Percentiles rank a stretch among this genome's conserved stretches.
These are phyloP conservation scores for Pemphigus obesinymphae DNA, from an alignment of 1,140 invertebrate genomes.

Conservation along the genomic window DNA sequence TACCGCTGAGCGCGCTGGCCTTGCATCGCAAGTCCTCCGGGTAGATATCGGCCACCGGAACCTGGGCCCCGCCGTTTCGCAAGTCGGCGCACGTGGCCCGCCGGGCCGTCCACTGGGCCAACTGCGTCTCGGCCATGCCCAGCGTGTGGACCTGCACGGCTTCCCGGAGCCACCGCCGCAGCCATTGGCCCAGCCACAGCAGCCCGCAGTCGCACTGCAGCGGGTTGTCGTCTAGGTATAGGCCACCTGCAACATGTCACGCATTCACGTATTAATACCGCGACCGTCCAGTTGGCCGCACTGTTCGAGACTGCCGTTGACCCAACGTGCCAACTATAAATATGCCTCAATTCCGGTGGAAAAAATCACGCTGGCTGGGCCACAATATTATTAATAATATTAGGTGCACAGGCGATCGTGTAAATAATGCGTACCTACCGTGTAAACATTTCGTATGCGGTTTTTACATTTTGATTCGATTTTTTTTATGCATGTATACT, in stretches of 20 bases:
- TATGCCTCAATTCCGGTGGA: too few relatives aligned
- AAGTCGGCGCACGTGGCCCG: slow-evolving; percentile 64
- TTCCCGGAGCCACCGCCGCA: slow-evolving; percentile 75
- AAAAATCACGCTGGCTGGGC: too few relatives aligned
- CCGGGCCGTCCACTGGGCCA: slow-evolving; percentile 53
- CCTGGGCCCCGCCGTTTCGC: slow-evolving; percentile 56
- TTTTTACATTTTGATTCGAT: too few relatives aligned
- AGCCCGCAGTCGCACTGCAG: slow-evolving; percentile 80
- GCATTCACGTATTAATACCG: too few relatives aligned
- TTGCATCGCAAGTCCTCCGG: slow-evolving; percentile 71
- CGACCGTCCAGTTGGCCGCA: too few relatives aligned
- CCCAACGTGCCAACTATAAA: too few relatives aligned
- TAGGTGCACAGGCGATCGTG: too few relatives aligned
- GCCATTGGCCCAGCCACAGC: slow-evolving; percentile 83
- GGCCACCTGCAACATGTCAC: slow-evolving; percentile 60
- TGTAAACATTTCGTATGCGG: too few relatives aligned
- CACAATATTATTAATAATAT: too few relatives aligned
- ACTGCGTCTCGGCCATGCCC: slow-evolving; percentile 55
- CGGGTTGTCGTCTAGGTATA: slow-evolving; percentile 76
- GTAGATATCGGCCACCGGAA: slow-evolving; percentile 65
- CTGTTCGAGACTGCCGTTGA: too few relatives aligned
- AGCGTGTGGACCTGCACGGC: slow-evolving; percentile 67
- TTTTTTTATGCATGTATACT: too few relatives aligned
- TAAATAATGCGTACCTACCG: too few relatives aligned
- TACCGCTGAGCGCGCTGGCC: slow-evolving; percentile 63